Evolutionary conservation across 1,140 invertebrate species (phyloP).

Genomic region (Rhynchophorus ferrugineus): DNA sequence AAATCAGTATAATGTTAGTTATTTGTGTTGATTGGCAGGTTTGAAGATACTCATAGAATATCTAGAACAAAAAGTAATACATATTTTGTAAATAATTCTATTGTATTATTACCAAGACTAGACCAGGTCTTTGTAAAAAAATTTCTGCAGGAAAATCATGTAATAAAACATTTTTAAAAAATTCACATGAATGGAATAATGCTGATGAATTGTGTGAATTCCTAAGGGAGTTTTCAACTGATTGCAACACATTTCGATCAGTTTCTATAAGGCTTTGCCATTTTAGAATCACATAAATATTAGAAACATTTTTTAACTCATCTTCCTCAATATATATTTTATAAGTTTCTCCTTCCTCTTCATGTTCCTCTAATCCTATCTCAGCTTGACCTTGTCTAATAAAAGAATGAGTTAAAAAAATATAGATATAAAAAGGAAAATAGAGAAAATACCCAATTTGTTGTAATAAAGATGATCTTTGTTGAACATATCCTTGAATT

Average conservation of each 20-base stretch:
- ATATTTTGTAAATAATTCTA: background rate
- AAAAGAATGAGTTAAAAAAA: too few relatives aligned
- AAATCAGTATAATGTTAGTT: constrained; percentile 38
- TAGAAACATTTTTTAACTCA: background rate
- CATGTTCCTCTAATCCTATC: too few relatives aligned
- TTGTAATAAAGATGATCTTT: constrained; percentile 22
- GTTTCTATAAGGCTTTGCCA: constrained; percentile 37
- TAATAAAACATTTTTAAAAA: constrained; percentile 57
- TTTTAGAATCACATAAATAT: constrained; percentile 12
- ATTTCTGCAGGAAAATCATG: constrained; percentile 62
- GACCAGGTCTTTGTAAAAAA: constrained; percentile 57
- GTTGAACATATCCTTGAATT: constrained; percentile 30
- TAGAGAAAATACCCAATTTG: constrained; percentile 26
- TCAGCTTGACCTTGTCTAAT: too few relatives aligned
- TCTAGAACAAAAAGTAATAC: constrained; percentile 4
- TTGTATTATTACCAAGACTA: constrained; percentile 46
- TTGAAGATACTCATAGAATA: constrained; percentile 15
- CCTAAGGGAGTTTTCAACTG: constrained; percentile 34
- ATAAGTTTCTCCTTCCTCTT: background rate
- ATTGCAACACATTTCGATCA: constrained; percentile 35
- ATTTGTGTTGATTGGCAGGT: constrained; percentile 27
- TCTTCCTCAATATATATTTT: constrained; percentile 14
- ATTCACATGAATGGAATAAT: constrained; percentile 46
- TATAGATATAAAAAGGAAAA: too few relatives aligned
- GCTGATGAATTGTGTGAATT: constrained; percentile 27